Evolutionary conservation across 1,140 invertebrate genomes (phyloP), one percentile per base, ranked within the genome.

Genomic region (Zeugodacus cucurbitae): DNA sequence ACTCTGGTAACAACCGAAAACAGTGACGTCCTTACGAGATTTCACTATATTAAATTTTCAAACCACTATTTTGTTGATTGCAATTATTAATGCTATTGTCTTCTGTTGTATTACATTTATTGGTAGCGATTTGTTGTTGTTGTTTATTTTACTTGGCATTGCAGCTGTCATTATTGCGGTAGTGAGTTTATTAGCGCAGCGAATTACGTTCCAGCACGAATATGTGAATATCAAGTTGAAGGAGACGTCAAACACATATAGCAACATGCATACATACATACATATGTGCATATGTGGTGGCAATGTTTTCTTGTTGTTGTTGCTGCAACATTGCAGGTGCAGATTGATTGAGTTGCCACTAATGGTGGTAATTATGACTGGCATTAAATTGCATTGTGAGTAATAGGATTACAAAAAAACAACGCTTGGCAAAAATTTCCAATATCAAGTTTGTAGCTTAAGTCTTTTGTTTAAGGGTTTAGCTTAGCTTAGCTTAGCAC

Each of bases 331-430:
- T 82, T 82, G 74, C 74, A 82, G 48, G 74, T 82, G 41, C 41
- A 82, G 37, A 82, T 48, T 82, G 74, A 82, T 82, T 82, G 74
- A 82, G 74, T 82, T 82, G 74, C 74, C 74, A 82, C 74, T 82
- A 82, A 82, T 82, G 41, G n/a, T 82, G 74, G 41, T 41, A 37
- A 82, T 82, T 82, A 82, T 82, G 74, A 82, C 41, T 48, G 41
- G 74, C 37, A 82, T 82, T 82, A 82, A 82, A 82, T 82, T 82
- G 74, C 44, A 82, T 54, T 44, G 74, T 48, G 74, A 48, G n/a
- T 48, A 82, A 82, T 82, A 48, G 74, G 44, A 48, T 26, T 82
- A n/a, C 29, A 44, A 29, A 29, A 26, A 41, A 26, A 22, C n/a
- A 48, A 48, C 48, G n/a, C 74, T n/a, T n/a, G 1, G 41, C 41